Evolutionary conservation across 2,888 invertebrate species (phyloP).

Genomic region (Zeuzera pyrina): DNA sequence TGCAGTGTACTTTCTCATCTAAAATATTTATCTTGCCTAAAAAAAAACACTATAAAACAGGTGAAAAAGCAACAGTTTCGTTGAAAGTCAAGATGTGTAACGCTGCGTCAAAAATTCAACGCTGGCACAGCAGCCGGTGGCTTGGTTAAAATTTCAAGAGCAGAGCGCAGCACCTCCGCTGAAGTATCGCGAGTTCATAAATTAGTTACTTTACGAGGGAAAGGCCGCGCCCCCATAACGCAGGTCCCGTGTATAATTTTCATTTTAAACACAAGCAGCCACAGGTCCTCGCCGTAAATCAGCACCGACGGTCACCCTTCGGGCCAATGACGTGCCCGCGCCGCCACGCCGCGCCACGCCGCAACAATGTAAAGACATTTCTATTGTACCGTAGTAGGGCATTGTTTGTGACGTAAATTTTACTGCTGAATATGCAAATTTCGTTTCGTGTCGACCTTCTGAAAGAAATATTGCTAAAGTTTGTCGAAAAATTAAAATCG

Average conservation of each 20-base stretch:
- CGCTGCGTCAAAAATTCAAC: slow-evolving; percentile 45
- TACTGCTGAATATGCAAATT: slow-evolving; percentile 68
- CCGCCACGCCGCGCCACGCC: slow-evolving; percentile 23
- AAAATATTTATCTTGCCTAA: too few relatives aligned
- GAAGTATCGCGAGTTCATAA: slow-evolving; percentile 60
- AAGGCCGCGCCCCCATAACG: slow-evolving; percentile 50
- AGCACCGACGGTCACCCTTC: slow-evolving; percentile 48
- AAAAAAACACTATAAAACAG: too few relatives aligned
- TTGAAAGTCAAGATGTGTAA: slow-evolving; percentile 40
- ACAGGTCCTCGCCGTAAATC: slow-evolving; percentile 63
- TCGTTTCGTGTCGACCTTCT: slow-evolving; percentile 52
- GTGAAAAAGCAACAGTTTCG: slow-evolving; percentile 30
- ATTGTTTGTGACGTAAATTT: slow-evolving; percentile 69
- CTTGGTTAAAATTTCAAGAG: slow-evolving; percentile 66
- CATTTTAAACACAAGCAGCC: slow-evolving; percentile 59
- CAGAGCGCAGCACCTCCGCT: slow-evolving; percentile 37
- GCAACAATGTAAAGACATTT: slow-evolving; percentile 67
- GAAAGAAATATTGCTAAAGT: slow-evolving; percentile 65
- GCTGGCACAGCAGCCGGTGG: slow-evolving; percentile 36
- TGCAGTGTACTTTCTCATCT: too few relatives aligned
- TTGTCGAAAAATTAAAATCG: slow-evolving; percentile 62
- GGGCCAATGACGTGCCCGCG: slow-evolving; percentile 20
- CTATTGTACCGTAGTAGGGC: slow-evolving; percentile 64
- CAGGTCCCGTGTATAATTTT: slow-evolving; percentile 59
- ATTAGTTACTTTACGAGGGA: slow-evolving; percentile 64